Evolutionary conservation across 2,888 invertebrate genomes (phyloP), one percentile per base, ranked within the genome.

Genomic region (Arrhopalites spinosus): DNA sequence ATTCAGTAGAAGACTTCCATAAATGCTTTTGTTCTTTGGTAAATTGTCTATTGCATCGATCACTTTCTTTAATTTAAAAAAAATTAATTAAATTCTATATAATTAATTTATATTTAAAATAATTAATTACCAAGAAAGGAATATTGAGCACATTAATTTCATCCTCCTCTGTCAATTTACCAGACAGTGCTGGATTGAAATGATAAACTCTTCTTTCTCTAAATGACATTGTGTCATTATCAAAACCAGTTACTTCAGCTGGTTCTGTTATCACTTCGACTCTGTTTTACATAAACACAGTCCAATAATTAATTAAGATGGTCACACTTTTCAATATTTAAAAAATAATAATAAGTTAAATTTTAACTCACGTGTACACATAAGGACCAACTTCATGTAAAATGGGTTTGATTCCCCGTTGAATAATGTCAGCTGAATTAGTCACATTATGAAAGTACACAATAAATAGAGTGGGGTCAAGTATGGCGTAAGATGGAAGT

Each of bases 311-410:
- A 45, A 11, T 15, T 45, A 15, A 8, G 15, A 11, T 8, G 11
- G 8, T 45, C 47, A 45, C 15, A 45, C 15, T 8, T 45, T 45
- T 11, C 47, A 45, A 45, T n/a, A 15, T 45, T 45, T 15, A 45
- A 45, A n/a, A n/a, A n/a, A n/a, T 53, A 20, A 20, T 53, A 8
- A 17, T 8, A 53, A 53, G 20, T 5, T 53, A 20, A 5, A 53
- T 53, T 8, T 20, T 53, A 53, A 63, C 66, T 63, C 36, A 76
- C 76, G 15, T 71, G 30, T 71, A 76, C 45, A 73, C 50, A 29
- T 73, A 76, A 45, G 76, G 76, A 3, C 76, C 73, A 30, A 76
- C 72, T 73, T 76, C 23, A 13, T 67, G 3, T 15, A 76, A 27
- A 43, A 68, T 59, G 0, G 76, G 76, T 23, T 76, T 73, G 13